These are phyloP conservation scores for Varroa destructor DNA, from an alignment of 1,140 invertebrate genomes.

Conservation along the genomic window DNA sequence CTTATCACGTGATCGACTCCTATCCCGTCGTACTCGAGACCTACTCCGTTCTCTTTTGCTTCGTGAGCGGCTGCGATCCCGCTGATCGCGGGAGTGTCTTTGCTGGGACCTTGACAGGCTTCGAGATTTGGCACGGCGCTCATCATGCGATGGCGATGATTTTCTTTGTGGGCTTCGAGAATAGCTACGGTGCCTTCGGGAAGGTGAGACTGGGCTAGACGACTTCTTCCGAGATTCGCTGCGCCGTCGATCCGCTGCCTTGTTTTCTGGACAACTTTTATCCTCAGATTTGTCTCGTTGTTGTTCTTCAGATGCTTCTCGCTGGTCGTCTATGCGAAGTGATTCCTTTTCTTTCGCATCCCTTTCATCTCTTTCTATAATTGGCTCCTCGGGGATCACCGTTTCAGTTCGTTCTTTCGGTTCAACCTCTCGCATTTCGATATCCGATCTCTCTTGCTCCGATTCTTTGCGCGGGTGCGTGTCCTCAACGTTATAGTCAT, in stretches of 20 bases:
- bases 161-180: conserved; percentile 1
- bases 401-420: too few relatives aligned
- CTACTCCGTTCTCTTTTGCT: background rate
- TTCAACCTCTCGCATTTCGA: too few relatives aligned
- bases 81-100: background rate
- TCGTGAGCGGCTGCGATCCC: conserved; percentile 9
- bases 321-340: too few relatives aligned
- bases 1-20: conserved; percentile 3
- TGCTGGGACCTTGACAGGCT: background rate
- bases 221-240: background rate
- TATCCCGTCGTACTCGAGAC: background rate
- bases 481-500: too few relatives aligned
- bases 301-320: too few relatives aligned
- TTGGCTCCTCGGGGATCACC: too few relatives aligned
- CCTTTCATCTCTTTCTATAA: too few relatives aligned
- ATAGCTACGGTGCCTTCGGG: background rate
- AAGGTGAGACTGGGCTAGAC: background rate
- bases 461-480: too few relatives aligned
- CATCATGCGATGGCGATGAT: too few relatives aligned
- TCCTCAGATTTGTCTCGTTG: background rate
- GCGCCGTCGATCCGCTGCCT: background rate
- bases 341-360: too few relatives aligned
- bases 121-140: background rate
- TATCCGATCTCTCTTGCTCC: too few relatives aligned
- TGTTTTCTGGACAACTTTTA: background rate